A percentile compares a stretch with the other conserved stretches of the same genome.
Conservation (phyloP, 1,140 invertebrate genomes). For the Lamellibrachia luymesi region DNA sequence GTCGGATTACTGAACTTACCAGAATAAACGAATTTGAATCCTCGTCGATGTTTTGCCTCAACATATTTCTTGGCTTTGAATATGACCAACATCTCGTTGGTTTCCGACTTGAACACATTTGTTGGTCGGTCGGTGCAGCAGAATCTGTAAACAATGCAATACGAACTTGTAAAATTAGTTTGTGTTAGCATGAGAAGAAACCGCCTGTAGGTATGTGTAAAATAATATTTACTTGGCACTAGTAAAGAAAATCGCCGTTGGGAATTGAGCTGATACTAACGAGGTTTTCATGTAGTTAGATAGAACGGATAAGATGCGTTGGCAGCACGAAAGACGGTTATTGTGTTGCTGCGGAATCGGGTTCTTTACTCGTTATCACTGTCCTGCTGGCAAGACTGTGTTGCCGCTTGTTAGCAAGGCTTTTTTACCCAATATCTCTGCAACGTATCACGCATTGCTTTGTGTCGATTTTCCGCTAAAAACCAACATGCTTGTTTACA, state of each 20-base stretch:
- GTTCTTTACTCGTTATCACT: not conserved
- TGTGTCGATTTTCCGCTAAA: not conserved
- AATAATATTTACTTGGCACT: not conserved
- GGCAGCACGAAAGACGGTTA: not conserved
- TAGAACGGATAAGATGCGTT: too few relatives aligned
- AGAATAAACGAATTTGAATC: constrained; percentile 9
- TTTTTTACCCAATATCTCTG: not conserved
- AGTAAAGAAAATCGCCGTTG: not conserved
- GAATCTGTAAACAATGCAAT: not conserved
- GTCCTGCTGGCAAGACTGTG: not conserved
- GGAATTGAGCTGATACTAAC: too few relatives aligned
- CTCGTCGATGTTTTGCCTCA: constrained; percentile 1
- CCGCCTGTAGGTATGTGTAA: not conserved
- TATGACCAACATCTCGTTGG: constrained; percentile 7
- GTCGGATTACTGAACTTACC: not conserved
- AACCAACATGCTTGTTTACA: not conserved
- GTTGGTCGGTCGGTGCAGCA: constrained; percentile 5
- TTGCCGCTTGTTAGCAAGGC: not conserved
- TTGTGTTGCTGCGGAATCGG: not conserved
- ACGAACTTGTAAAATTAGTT: not conserved
- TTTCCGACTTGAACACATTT: not conserved
- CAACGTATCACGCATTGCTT: not conserved
- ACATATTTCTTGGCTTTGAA: constrained; percentile 11
- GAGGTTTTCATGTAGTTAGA: too few relatives aligned
- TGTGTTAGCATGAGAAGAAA: too few relatives aligned